These are phyloP conservation scores for Gadopsis marmoratus DNA, from an alignment of 2,797 vertebrate species.

Conservation along the genomic window DNA sequence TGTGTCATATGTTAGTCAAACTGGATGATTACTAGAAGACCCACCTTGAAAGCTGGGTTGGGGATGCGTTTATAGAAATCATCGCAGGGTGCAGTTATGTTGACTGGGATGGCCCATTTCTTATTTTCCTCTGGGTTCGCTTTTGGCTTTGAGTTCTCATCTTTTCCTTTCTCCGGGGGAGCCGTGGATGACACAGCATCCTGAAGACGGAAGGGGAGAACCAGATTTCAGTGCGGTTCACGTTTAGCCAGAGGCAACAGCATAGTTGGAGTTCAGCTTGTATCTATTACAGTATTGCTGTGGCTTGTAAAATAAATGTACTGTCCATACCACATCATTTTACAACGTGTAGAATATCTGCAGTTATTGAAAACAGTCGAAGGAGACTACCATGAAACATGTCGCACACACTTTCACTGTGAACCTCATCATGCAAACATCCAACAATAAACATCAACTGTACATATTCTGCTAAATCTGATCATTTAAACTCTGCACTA, in stretches of 20 bases:
- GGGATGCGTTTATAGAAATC: constrained; percentile 94
- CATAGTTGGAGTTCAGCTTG: not conserved
- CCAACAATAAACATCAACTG: not conserved
- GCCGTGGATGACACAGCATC: constrained; percentile 61
- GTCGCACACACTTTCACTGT: not conserved
- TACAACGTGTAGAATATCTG: not conserved
- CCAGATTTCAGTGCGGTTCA: constrained; percentile 15
- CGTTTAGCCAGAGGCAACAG: not conserved
- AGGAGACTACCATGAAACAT: not conserved
- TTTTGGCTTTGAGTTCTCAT: constrained; percentile 62
- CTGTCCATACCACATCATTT: not conserved
- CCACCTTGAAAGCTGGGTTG: constrained; percentile 87
- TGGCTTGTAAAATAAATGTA: not conserved
- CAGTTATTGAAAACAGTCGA: not conserved
- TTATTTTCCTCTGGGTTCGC: constrained; percentile 78
- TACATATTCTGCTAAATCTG: not conserved
- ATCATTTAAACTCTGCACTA: not conserved
- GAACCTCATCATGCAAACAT: not conserved
- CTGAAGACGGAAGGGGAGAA: constrained; percentile 54
- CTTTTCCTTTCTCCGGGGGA: constrained; percentile 64
- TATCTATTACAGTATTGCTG: not conserved
- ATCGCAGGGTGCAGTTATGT: constrained; percentile 87
- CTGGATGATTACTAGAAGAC: not conserved
- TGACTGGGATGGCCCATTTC: constrained; percentile 91
- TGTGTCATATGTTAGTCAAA: not conserved